Conservation (phyloP, 2,113 vertebrate species). For the Cyprinodon brontotheroides region DNA sequence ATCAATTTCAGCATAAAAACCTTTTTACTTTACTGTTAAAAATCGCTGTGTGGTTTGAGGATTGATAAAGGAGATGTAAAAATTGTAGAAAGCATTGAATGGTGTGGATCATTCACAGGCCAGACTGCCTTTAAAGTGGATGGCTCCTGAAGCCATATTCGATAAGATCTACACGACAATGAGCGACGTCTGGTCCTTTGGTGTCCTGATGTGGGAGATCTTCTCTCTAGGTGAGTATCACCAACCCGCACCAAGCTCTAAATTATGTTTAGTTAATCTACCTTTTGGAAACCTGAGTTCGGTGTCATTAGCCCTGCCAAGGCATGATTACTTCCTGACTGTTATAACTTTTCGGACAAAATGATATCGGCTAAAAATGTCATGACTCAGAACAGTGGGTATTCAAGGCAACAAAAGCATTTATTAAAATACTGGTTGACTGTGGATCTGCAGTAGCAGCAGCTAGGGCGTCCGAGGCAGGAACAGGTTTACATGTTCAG, state of each 20-base stretch:
- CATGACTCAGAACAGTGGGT: no score
- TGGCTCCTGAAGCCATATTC: slow-evolving; percentile 96
- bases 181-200: slow-evolving; percentile 96
- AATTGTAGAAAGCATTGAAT: neutral
- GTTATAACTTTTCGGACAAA: no score
- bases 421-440: no score
- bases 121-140: slow-evolving; percentile 94
- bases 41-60: slow-evolving; percentile 2
- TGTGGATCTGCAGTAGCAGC: no score
- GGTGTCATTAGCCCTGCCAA: neutral
- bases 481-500: no score
- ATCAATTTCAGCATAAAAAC: neutral
- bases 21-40: neutral
- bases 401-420: no score
- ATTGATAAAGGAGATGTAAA: neutral
- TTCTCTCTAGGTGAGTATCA: slow-evolving; percentile 90
- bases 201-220: slow-evolving; percentile 94
- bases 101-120: slow-evolving; percentile 74
- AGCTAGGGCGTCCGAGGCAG: no score
- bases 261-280: neutral
- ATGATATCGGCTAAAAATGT: no score
- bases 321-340: neutral
- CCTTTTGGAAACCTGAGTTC: neutral
- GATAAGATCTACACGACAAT: slow-evolving; percentile 95
- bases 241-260: neutral